phyloP scores from a whole-genome alignment of 2,888 invertebrate genomes.

The Pardosa pseudoannulata region DNA sequence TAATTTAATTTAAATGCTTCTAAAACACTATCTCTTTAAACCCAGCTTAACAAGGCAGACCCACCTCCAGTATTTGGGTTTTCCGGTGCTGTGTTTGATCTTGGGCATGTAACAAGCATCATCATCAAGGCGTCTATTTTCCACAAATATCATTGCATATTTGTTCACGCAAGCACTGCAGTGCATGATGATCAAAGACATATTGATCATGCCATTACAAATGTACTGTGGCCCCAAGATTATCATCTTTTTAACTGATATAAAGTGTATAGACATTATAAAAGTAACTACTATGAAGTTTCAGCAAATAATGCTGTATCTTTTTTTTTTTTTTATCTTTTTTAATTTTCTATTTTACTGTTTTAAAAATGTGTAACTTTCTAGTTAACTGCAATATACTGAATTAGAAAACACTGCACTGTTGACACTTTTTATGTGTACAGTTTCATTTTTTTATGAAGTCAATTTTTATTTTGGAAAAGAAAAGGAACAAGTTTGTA shows the following conservation, averaged over 20 bases:
- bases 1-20: too few species aligned
- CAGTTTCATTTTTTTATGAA: neutral
- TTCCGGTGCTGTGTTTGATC: constrained; percentile 10
- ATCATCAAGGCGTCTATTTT: constrained; percentile 15
- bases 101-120: neutral
- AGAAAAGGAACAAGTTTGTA: neutral
- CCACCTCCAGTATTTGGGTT: neutral
- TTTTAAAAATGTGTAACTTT: neutral
- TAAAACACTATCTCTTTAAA: neutral
- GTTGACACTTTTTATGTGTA: neutral
- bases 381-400: neutral
- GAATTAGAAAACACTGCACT: neutral
- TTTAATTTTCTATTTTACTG: constrained; percentile 4
- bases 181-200: neutral
- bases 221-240: neutral
- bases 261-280: neutral
- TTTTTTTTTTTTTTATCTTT: too few species aligned
- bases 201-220: neutral
- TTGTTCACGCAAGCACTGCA: neutral
- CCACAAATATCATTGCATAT: constrained; percentile 7
- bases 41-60: neutral
- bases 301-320: neutral
- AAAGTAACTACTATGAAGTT: neutral
- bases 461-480: neutral
- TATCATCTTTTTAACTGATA: neutral